Conservation (phyloP, 2,113 vertebrate genomes). For the Pluvianellus socialis region DNA sequence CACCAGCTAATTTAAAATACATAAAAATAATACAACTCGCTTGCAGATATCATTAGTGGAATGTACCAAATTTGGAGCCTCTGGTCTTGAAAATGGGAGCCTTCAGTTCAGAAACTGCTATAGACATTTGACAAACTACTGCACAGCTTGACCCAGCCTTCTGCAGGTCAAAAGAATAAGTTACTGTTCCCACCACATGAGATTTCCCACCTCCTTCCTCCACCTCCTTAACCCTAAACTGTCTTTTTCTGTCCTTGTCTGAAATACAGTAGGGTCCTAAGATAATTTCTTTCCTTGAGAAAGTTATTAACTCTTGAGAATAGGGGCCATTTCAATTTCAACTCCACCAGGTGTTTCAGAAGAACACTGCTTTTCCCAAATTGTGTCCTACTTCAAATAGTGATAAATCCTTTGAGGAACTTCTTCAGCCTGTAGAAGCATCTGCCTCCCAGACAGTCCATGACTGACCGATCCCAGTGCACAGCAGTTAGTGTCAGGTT, state of each 20-base stretch:
- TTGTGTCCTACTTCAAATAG: not conserved
- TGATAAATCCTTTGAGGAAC: not conserved
- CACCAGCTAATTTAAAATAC: conserved; percentile 32
- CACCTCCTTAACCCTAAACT: not conserved
- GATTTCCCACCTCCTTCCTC: not conserved
- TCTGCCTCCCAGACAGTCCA: not conserved
- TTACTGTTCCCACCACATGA: not conserved
- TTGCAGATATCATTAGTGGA: not conserved
- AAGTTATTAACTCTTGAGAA: not conserved
- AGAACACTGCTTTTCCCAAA: not conserved
- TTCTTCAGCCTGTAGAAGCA: not conserved
- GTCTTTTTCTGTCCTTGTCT: not conserved
- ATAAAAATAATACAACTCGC: not conserved
- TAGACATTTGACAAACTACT: not conserved
- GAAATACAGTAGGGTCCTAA: not conserved
- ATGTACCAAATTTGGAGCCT: not conserved
- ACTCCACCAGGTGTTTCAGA: not conserved
- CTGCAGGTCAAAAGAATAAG: not conserved
- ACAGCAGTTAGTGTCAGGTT: not conserved
- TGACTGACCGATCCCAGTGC: not conserved
- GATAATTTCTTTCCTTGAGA: not conserved
- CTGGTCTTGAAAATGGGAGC: not conserved
- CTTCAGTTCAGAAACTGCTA: not conserved
- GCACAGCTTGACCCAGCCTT: not conserved
- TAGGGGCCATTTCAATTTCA: not conserved